Evolutionary conservation across 1,140 invertebrate species (phyloP), one percentile per base, ranked within the genome.

Genomic region (Zaprionus gabonicus): DNA sequence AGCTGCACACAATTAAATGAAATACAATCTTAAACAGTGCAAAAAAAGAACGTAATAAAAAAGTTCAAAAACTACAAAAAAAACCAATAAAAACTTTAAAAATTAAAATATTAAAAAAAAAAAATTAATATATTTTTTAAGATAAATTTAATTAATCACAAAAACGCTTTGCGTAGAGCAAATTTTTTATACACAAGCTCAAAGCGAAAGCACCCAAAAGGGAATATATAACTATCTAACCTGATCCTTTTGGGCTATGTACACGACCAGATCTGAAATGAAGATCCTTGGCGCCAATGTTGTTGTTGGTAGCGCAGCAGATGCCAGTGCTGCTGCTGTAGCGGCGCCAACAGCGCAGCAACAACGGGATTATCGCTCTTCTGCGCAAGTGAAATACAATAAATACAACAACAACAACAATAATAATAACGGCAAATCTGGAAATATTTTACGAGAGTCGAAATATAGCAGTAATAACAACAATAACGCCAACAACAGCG

Each of bases 201-300:
- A 60, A 60, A 81, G 64, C 23, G 36, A 7, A 56, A 64, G 64
- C n/a, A 56, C 36, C 7, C 55, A 56, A 53, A 28, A 25, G 13
- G 34, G 3, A 27, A 34, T 10, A 51, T 4, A 36, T n/a, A 12
- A 56, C 60, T 5, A 55, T n/a, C 53, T 25, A 20, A 20, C 36
- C 41, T 3, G 51, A 25, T 15, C 31, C 5, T 23, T 67, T 17
- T 38, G 70, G 74, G 66, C 66, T 75, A 82, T 91, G 87, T 80
- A 70, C 41, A 73, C 80, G 34, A 91, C 34, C 38, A 79, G 64
- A 58, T 34, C 51, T 28, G 73, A 80, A 38, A 80, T 82, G 82
- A 83, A 87, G 65, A 87, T 86, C 46, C 86, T 83, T 75, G 63
- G 77, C 66, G 69, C 78, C 56, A 85, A 84, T 44, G 78, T 72